These are phyloP conservation scores for Eupithecia abbreviata DNA, from an alignment of 2,888 invertebrate species.

Conservation along the genomic window DNA sequence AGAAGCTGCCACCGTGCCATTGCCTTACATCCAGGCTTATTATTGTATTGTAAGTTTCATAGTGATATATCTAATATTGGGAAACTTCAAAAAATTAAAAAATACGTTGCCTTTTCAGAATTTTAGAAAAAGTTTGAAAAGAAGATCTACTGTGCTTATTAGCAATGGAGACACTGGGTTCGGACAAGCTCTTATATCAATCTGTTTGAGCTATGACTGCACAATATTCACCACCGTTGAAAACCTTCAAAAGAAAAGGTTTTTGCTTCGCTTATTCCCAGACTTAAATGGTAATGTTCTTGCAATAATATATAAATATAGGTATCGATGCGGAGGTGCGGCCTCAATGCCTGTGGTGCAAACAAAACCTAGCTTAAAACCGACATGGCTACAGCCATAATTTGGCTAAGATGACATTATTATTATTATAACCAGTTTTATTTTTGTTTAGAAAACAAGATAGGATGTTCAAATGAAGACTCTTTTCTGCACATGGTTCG, in stretches of 20 bases:
- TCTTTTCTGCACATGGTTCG: background rate
- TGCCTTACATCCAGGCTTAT: conserved; percentile 83
- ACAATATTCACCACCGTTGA: conserved; percentile 37
- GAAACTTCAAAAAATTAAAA: too few species aligned
- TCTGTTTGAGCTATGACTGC: conserved; percentile 31
- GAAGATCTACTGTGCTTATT: conserved; percentile 21
- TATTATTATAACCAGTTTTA: too few species aligned
- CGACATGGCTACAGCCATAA: too few species aligned
- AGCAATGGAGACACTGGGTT: conserved; percentile 36
- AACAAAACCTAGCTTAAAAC: too few species aligned
- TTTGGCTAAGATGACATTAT: too few species aligned
- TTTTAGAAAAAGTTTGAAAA: background rate
- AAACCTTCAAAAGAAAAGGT: conserved; percentile 29
- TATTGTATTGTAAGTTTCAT: conserved; percentile 43
- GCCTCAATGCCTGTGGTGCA: too few species aligned
- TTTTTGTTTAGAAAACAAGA: background rate
- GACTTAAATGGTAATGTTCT: conserved; percentile 22
- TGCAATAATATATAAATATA: background rate
- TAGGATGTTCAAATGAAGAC: background rate
- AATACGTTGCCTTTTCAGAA: conserved; percentile 21
- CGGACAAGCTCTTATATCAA: conserved; percentile 40
- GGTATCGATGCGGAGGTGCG: too few species aligned
- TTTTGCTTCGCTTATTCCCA: conserved; percentile 25
- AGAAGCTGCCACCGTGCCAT: conserved; percentile 88
- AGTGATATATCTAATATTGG: too few species aligned